Evolutionary conservation across 2,113 vertebrate genomes (phyloP).

Genomic region (Daubentonia madagascariensis): DNA sequence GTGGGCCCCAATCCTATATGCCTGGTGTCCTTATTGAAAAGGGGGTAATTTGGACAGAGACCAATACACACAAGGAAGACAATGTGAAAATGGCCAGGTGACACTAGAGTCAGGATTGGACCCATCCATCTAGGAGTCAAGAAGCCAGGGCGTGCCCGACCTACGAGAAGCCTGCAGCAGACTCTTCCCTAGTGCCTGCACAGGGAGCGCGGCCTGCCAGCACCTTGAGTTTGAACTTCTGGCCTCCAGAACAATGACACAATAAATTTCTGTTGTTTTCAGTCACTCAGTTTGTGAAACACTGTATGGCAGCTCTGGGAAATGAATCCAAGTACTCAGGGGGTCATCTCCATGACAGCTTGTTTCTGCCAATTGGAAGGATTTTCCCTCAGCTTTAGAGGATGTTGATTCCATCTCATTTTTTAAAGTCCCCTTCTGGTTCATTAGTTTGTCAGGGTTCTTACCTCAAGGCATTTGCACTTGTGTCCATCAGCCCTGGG

Average conservation of each 20-base stretch:
- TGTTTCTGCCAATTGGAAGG: not conserved
- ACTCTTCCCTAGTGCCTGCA: not conserved
- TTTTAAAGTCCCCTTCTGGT: not conserved
- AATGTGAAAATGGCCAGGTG: not conserved
- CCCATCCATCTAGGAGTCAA: rapidly evolving
- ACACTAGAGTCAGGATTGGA: no score
- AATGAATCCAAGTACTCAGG: not conserved
- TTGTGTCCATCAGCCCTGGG: no score
- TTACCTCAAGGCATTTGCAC: not conserved
- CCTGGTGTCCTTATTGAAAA: not conserved
- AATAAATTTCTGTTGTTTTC: not conserved
- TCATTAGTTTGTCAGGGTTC: not conserved
- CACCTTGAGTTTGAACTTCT: not conserved
- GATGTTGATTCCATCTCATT: not conserved
- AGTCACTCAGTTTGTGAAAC: not conserved
- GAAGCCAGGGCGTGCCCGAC: rapidly evolving
- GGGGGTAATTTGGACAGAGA: not conserved
- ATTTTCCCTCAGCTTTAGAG: not conserved
- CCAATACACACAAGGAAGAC: not conserved
- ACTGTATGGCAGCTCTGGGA: not conserved
- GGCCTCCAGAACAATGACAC: not conserved
- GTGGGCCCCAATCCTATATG: not conserved
- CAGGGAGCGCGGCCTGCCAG: rapidly evolving
- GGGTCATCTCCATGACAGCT: not conserved
- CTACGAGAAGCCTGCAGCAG: rapidly evolving